phyloP scores from a whole-genome alignment of 2,797 vertebrate genomes.

The Sebastes jordani region DNA sequence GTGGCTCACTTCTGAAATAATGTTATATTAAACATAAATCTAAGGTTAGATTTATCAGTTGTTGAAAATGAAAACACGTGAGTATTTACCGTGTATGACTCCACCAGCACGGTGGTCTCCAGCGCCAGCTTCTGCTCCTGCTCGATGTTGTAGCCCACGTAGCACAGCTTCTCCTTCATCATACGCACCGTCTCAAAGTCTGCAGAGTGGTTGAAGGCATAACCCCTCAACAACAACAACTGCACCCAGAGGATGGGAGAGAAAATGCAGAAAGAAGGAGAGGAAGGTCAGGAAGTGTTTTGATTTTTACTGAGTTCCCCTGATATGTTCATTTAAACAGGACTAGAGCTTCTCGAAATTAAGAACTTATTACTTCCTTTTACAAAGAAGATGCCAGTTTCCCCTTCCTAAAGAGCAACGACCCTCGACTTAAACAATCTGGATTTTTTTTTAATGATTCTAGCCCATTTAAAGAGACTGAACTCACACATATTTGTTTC shows the following conservation, averaged over 20 bases:
- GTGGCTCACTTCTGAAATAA: not conserved
- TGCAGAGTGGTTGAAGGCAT: constrained; percentile 88
- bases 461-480: too few species aligned
- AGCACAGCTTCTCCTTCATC: constrained; percentile 88
- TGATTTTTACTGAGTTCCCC: not conserved
- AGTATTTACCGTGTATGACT: constrained; percentile 82
- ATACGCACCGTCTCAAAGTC: constrained; percentile 89
- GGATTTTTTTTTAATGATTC: too few species aligned
- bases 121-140: constrained; percentile 86
- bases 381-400: not conserved
- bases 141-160: constrained; percentile 89
- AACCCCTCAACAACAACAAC: constrained; percentile 85
- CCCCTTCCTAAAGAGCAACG: too few species aligned
- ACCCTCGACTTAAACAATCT: too few species aligned
- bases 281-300: not conserved
- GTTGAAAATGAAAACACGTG: not conserved
- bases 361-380: not conserved
- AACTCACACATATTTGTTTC: too few species aligned
- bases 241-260: constrained; percentile 22
- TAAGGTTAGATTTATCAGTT: not conserved
- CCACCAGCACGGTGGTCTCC: constrained; percentile 87
- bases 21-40: not conserved
- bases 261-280: not conserved
- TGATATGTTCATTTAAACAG: not conserved
- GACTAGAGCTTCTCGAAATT: not conserved